Percentiles rank a stretch among this genome's conserved stretches.
Evolutionary conservation across 2,888 invertebrate genomes (phyloP).

Genomic region (Cecidostiba fungosa): DNA sequence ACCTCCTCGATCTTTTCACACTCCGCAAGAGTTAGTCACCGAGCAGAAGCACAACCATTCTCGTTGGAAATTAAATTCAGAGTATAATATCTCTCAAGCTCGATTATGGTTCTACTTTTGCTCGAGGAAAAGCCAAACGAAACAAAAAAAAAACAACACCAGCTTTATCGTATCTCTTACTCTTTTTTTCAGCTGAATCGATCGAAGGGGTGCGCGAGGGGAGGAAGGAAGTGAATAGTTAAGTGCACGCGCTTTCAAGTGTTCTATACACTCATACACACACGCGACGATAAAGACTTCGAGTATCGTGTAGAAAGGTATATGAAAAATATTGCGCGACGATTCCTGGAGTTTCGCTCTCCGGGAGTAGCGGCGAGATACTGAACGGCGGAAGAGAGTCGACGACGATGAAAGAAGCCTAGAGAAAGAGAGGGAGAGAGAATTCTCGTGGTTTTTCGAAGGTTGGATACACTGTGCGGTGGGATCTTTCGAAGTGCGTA

Average conservation of each 20-base stretch:
- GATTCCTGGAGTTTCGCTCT: constrained; percentile 43
- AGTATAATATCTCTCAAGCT: background rate
- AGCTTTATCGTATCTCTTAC: constrained; percentile 16
- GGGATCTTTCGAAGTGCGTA: constrained; percentile 3
- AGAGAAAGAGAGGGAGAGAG: constrained; percentile 44
- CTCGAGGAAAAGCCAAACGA: background rate
- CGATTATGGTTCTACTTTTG: background rate
- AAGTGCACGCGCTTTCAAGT: background rate
- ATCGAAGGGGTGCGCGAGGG: constrained; percentile 11
- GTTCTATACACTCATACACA: background rate
- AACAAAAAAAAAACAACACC: background rate
- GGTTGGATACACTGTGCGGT: constrained; percentile 54
- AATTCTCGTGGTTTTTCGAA: constrained; percentile 51
- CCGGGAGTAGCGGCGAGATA: constrained; percentile 42
- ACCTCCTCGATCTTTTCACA: background rate
- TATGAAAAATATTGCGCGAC: background rate
- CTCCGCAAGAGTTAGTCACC: background rate
- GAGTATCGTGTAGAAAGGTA: background rate
- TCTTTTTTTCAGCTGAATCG: constrained; percentile 31
- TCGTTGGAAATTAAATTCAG: background rate
- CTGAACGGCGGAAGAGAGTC: constrained; percentile 38
- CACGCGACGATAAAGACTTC: background rate
- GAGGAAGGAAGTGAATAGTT: background rate
- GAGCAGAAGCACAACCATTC: background rate
- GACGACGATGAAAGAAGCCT: constrained; percentile 52